These are phyloP conservation scores for Stenodema calcarata DNA, from an alignment of 2,888 invertebrate genomes.

Conservation along the genomic window DNA sequence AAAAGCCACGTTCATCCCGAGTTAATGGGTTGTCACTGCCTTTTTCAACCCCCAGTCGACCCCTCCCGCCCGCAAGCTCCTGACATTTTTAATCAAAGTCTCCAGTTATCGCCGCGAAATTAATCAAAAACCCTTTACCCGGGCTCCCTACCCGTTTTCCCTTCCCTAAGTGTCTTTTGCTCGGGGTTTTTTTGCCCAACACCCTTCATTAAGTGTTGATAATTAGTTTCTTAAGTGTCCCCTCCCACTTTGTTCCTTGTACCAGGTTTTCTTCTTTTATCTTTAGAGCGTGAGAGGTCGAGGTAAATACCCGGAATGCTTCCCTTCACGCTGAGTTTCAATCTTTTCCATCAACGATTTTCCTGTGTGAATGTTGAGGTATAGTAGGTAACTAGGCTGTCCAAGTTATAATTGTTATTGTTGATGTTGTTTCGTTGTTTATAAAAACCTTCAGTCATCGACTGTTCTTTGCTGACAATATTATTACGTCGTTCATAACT, in stretches of 20 bases:
- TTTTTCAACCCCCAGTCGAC: not conserved
- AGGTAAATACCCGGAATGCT: not conserved
- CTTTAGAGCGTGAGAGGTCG: not conserved
- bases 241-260: not conserved
- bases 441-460: too few species aligned
- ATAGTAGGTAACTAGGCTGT: too few species aligned
- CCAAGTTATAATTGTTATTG: too few species aligned
- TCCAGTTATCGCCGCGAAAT: conserved; percentile 46
- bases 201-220: conserved; percentile 53
- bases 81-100: conserved; percentile 49
- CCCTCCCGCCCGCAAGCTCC: not conserved
- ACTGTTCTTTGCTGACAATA: too few species aligned
- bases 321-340: not conserved
- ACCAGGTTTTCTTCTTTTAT: not conserved
- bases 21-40: not conserved
- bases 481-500: too few species aligned
- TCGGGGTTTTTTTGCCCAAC: conserved; percentile 14
- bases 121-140: conserved; percentile 27
- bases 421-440: too few species aligned
- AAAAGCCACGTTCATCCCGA: conserved; percentile 18
- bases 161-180: not conserved
- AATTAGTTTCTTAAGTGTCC: conserved; percentile 52
- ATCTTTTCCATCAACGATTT: not conserved
- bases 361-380: not conserved
- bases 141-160: not conserved